Evolutionary conservation across 2,797 vertebrate genomes (phyloP).

Genomic region (Botia kubotai): DNA sequence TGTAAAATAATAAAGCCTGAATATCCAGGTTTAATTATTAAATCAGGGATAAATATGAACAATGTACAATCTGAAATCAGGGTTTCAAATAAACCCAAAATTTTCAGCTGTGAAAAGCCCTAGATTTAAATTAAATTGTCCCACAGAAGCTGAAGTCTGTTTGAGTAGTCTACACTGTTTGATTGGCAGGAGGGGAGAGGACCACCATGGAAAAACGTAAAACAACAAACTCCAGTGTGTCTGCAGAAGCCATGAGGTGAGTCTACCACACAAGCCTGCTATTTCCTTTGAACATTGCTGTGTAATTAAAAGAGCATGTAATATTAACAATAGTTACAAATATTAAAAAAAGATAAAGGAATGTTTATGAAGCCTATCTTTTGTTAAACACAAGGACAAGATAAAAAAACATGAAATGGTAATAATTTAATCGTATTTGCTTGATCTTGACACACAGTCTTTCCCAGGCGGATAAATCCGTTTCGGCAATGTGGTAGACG

Average conservation of each 20-base stretch:
- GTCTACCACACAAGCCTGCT: neutral
- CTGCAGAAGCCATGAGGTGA: constrained; percentile 34
- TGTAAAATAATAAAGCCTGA: too few relatives aligned
- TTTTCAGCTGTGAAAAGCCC: too few relatives aligned
- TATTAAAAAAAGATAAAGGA: too few relatives aligned
- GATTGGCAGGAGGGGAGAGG: neutral
- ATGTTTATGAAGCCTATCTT: too few relatives aligned
- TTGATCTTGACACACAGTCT: neutral
- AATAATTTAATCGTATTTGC: neutral
- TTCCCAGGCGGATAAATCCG: neutral
- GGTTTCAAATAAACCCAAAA: too few relatives aligned
- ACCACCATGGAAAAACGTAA: constrained; percentile 46
- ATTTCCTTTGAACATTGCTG: too few relatives aligned
- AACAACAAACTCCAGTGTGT: constrained; percentile 35
- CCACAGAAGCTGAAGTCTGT: neutral
- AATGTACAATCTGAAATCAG: too few relatives aligned
- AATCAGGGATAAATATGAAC: too few relatives aligned
- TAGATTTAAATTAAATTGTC: neutral
- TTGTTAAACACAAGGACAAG: neutral
- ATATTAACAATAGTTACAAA: too few relatives aligned
- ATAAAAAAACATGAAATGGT: neutral
- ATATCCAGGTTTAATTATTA: too few relatives aligned
- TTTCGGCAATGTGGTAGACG: too few relatives aligned
- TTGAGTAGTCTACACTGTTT: neutral
- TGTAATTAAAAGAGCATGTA: too few relatives aligned